A percentile compares a stretch with the other conserved stretches of the same genome.
phyloP scores from a whole-genome alignment of 2,888 invertebrate genomes.

The Petrophora chlorosata region DNA sequence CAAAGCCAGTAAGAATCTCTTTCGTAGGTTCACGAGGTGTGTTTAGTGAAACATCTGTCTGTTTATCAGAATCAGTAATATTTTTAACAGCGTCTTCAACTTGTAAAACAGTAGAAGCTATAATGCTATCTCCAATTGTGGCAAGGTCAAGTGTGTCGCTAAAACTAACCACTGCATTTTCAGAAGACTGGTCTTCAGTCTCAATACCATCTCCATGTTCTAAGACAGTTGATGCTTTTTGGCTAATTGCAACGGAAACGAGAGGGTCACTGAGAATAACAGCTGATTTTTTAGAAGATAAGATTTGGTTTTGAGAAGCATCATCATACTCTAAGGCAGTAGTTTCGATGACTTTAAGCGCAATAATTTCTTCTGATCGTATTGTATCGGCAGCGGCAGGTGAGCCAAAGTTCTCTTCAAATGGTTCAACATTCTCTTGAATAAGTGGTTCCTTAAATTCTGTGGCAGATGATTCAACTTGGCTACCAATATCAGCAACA shows the following conservation, averaged over 20 bases:
- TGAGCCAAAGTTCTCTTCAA: conserved; percentile 23
- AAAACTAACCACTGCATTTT: too few relatives aligned
- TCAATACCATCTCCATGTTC: neutral
- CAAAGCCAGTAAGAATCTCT: too few relatives aligned
- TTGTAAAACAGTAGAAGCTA: neutral
- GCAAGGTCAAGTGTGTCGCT: too few relatives aligned
- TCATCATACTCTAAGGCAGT: neutral
- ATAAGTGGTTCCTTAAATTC: neutral
- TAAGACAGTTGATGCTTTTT: neutral
- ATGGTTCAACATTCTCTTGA: neutral
- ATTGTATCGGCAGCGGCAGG: conserved; percentile 15
- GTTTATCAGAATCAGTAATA: too few relatives aligned
- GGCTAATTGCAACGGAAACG: neutral
- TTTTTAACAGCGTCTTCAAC: neutral
- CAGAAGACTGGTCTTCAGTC: too few relatives aligned
- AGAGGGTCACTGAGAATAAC: neutral
- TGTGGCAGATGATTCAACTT: neutral
- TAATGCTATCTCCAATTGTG: too few relatives aligned
- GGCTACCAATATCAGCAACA: too few relatives aligned
- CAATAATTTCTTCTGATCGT: conserved; percentile 3
- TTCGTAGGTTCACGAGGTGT: too few relatives aligned
- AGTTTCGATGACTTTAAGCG: conserved; percentile 1
- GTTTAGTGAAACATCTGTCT: too few relatives aligned
- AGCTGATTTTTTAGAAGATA: neutral
- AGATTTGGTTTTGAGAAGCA: neutral